Evolutionary conservation across 2,113 vertebrate genomes (phyloP).

Genomic region (Myotis yumanensis): DNA sequence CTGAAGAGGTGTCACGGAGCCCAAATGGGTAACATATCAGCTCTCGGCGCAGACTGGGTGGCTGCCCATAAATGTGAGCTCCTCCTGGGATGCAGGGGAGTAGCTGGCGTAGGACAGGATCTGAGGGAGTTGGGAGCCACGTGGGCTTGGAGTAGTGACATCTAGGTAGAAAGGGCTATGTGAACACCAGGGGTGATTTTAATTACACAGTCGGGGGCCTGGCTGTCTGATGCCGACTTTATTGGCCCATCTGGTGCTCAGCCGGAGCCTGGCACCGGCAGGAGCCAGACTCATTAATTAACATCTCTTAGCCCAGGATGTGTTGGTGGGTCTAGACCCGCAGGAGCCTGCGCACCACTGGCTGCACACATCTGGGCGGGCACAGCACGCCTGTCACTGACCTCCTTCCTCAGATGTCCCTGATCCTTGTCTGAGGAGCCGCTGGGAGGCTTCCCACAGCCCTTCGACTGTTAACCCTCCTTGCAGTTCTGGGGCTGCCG

Average conservation of each 20-base stretch:
- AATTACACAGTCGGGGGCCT: background rate
- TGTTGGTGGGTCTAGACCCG: background rate
- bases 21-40: rapidly evolving
- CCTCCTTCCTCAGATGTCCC: background rate
- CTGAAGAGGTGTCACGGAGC: background rate
- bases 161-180: background rate
- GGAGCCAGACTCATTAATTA: background rate
- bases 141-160: background rate
- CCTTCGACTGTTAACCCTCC: background rate
- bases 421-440: background rate
- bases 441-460: background rate
- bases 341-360: background rate
- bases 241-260: background rate
- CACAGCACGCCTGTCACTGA: background rate
- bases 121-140: background rate
- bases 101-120: background rate
- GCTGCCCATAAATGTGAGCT: background rate
- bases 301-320: background rate
- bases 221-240: background rate
- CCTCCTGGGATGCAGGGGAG: background rate
- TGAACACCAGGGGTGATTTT: background rate
- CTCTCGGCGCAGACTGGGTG: rapidly evolving
- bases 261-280: background rate
- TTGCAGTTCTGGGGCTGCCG: background rate
- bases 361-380: rapidly evolving